Evolutionary conservation across 2,797 vertebrate genomes (phyloP).

Genomic region (Phylloscopus collybita): DNA sequence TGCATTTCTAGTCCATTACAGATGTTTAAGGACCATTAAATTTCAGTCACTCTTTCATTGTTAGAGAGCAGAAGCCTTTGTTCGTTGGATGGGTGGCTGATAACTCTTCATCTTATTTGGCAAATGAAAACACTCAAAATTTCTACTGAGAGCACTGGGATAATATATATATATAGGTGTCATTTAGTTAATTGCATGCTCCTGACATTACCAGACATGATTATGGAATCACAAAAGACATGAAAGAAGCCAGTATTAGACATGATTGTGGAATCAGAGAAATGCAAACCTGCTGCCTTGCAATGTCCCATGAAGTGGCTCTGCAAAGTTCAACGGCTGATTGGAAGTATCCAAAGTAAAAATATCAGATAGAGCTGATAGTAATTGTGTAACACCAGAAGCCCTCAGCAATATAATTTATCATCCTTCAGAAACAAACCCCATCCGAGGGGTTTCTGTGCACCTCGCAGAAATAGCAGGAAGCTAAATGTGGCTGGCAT

Average conservation of each 20-base stretch:
- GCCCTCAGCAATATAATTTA: not conserved
- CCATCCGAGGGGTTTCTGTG: too few relatives aligned
- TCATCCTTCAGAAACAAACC: not conserved
- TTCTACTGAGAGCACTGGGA: not conserved
- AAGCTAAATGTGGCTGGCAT: not conserved
- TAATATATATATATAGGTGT: not conserved
- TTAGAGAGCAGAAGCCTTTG: not conserved
- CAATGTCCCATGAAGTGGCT: not conserved
- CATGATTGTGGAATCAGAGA: not conserved
- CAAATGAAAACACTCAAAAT: not conserved
- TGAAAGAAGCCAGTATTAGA: not conserved
- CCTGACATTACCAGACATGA: not conserved
- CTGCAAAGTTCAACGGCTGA: fast-evolving
- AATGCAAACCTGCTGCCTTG: not conserved
- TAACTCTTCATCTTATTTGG: not conserved
- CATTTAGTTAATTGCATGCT: not conserved
- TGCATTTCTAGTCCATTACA: not conserved
- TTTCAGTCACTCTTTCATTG: not conserved
- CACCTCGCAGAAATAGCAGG: not conserved
- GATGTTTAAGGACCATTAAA: not conserved
- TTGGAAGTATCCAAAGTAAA: not conserved
- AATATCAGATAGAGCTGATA: not conserved
- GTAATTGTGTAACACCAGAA: not conserved
- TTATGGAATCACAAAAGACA: not conserved
- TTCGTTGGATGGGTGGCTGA: not conserved